phyloP scores from a whole-genome alignment of 2,888 invertebrate species.

The Andrena trimmerana region DNA sequence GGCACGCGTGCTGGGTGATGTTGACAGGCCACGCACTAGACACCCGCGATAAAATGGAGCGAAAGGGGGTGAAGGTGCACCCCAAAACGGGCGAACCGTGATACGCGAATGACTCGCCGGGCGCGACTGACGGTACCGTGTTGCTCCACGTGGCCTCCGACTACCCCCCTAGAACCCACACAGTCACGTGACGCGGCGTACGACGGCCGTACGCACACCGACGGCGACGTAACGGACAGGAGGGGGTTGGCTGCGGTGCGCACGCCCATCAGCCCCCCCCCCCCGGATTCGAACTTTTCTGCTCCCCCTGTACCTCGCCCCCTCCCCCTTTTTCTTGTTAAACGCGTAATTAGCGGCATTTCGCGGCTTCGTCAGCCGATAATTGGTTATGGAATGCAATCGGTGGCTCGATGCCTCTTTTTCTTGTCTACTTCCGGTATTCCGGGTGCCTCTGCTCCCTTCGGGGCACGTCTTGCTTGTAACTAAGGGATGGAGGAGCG shows the following conservation, averaged over 20 bases:
- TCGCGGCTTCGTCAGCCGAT: conserved; percentile 45
- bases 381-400: conserved; percentile 59
- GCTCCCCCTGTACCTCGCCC: conserved; percentile 18
- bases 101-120: conserved; percentile 79
- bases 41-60: conserved; percentile 38
- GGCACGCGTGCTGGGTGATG: background rate
- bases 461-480: conserved; percentile 5
- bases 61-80: conserved; percentile 15
- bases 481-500: background rate
- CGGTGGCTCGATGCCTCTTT: conserved; percentile 6
- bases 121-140: conserved; percentile 83
- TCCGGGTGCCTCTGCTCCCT: background rate
- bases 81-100: conserved; percentile 56
- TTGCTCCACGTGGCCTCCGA: conserved; percentile 81
- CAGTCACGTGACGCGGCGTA: conserved; percentile 43
- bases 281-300: conserved; percentile 58
- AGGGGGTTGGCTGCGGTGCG: conserved; percentile 33
- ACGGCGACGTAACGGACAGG: conserved; percentile 30
- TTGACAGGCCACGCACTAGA: conserved; percentile 13
- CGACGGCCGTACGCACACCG: conserved; percentile 29
- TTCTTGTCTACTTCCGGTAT: conserved; percentile 5
- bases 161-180: conserved; percentile 71
- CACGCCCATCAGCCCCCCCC: conserved; percentile 68
- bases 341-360: conserved; percentile 66
- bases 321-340: conserved; percentile 53